Percentiles rank a stretch among this genome's conserved stretches.
Conservation (phyloP, 1,140 invertebrate species). For the Acromyrmex charruanus region DNA sequence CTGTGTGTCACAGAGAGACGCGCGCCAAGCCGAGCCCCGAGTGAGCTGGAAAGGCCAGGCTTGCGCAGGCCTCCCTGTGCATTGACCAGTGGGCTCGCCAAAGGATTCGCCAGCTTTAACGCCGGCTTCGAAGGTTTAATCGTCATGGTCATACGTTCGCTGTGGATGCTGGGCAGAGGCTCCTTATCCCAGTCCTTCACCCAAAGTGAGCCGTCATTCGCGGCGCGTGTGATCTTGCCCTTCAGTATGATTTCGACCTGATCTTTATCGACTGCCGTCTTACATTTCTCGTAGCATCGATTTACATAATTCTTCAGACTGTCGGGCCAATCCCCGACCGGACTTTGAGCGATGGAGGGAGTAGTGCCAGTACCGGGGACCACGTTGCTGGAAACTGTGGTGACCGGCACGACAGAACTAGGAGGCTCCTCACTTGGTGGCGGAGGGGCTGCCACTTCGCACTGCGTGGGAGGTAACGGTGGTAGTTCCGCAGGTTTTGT, state of each 20-base stretch:
- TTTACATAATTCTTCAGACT: slow-evolving; percentile 95
- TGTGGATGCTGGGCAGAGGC: slow-evolving; percentile 94
- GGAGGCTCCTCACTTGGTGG: slow-evolving; percentile 79
- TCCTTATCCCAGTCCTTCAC: slow-evolving; percentile 97
- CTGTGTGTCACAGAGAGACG: slow-evolving; percentile 83
- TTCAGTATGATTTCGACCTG: slow-evolving; percentile 97
- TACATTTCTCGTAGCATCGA: slow-evolving; percentile 96
- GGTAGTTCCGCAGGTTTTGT: slow-evolving; percentile 81
- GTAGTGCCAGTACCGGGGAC: slow-evolving; percentile 68
- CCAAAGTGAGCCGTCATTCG: slow-evolving; percentile 94
- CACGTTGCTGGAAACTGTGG: slow-evolving; percentile 42
- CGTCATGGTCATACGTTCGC: slow-evolving; percentile 91
- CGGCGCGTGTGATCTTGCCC: slow-evolving; percentile 95
- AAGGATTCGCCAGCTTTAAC: slow-evolving; percentile 75
- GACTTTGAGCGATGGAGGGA: slow-evolving; percentile 80
- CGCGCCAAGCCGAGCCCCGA: slow-evolving; percentile 87
- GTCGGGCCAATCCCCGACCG: slow-evolving; percentile 90
- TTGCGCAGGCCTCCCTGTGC: slow-evolving; percentile 81
- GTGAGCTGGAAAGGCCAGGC: slow-evolving; percentile 86
- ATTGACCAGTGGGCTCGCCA: slow-evolving; percentile 73
- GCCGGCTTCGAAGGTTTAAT: slow-evolving; percentile 82
- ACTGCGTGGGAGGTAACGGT: slow-evolving; percentile 88
- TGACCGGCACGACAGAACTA: slow-evolving; percentile 64
- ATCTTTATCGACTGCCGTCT: slow-evolving; percentile 95
- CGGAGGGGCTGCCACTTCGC: slow-evolving; percentile 80